Base-by-base conservation (phyloP, 1,140 invertebrate genomes). In the Zeugodacus cucurbitae region DNA sequence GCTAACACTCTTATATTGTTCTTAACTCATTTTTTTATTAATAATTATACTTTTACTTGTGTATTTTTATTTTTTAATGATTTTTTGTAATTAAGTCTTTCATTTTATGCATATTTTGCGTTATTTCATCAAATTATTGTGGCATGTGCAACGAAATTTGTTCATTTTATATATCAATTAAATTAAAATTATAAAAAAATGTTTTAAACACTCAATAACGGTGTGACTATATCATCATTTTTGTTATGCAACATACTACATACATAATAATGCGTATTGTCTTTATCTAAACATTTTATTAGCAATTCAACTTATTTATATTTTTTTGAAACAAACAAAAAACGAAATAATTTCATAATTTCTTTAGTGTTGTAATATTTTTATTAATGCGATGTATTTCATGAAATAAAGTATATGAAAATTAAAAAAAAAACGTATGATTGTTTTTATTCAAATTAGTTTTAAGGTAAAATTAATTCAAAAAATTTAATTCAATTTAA, bases 311-410 rank as follows among this genome's bases (percentile, higher is more conserved):
- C 0, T 41, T 74, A 74, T 74, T 41, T 41, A 74, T 74, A 22
- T 44, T 82, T 82, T 64, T 32, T 34, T 8, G 34, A 74, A 74
- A 74, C 34, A 41, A 74, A 74, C n/a, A 74, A 74, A 48, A 82
- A 82, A 82, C 74, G 44, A 82, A 82, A 82, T 82, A 11, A 82
- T 48, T 82, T 48, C 74, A 82, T 82, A 11, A 82, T 48, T 82
- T 48, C 74, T 48, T 82, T 82, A 82, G 74, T 82, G 74, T 82
- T 82, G 74, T 82, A 82, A 82, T 82, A 82, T 82, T 82, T 82
- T 82, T 82, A 82, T 82, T 82, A 82, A 82, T 82, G 74, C 74
- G 44, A 82, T 78, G n/a, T 78, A 78, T 82, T 82, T 82, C 74
- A 54, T 82, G 74, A 82, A 82, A 82, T 82, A 82, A 82, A 82